Conservation (phyloP, 2,888 invertebrate genomes). For the Prosapia bicincta region DNA sequence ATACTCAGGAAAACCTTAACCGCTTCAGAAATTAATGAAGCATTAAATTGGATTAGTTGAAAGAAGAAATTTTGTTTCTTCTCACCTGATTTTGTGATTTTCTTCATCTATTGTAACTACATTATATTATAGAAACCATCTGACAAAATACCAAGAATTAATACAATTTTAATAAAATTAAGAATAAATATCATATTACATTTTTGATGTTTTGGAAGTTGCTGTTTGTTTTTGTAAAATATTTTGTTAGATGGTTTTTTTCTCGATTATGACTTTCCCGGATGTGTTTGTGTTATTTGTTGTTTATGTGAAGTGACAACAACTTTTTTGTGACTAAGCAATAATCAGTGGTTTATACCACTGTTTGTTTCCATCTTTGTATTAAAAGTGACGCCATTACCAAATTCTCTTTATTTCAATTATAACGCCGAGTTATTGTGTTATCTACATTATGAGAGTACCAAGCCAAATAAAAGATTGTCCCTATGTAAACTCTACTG, state of each 20-base stretch:
- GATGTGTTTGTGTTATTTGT: neutral
- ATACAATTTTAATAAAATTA: neutral
- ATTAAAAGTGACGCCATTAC: neutral
- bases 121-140: neutral
- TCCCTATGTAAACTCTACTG: conserved; percentile 30
- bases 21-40: neutral
- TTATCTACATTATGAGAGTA: conserved; percentile 5
- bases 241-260: neutral
- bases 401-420: neutral
- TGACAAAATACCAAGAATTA: neutral
- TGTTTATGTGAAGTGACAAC: neutral
- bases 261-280: neutral
- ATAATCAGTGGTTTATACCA: neutral
- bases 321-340: neutral
- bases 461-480: conserved; percentile 24
- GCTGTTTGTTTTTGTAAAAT: neutral
- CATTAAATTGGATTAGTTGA: neutral
- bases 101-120: neutral
- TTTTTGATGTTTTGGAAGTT: neutral
- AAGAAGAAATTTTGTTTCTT: neutral
- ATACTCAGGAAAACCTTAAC: neutral
- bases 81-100: neutral
- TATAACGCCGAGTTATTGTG: conserved; percentile 3
- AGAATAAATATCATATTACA: neutral
- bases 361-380: neutral